These are phyloP conservation scores for Epinephelus awoara DNA, from an alignment of 2,797 vertebrate species.

Conservation along the genomic window DNA sequence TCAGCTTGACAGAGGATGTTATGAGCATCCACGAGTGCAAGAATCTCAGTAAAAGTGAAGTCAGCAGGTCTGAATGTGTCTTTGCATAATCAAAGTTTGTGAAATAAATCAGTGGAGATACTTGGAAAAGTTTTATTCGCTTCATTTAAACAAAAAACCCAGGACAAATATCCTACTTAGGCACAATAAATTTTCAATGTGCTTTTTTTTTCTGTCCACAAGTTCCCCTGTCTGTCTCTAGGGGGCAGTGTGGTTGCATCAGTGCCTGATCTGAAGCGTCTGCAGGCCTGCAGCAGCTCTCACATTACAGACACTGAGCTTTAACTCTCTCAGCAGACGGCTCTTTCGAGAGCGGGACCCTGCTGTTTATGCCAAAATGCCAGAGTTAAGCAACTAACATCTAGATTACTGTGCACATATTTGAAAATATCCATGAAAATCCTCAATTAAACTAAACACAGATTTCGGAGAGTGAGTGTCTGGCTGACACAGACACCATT, in stretches of 20 bases:
- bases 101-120: too few species aligned
- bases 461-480: conserved; percentile 39
- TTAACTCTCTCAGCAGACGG: conserved; percentile 44
- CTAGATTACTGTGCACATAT: conserved; percentile 49
- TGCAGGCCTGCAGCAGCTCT: conserved; percentile 46
- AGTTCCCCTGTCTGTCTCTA: conserved; percentile 44
- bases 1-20: conserved; percentile 56
- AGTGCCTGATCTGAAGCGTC: neutral
- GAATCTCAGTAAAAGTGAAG: conserved; percentile 10
- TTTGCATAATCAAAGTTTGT: conserved; percentile 14
- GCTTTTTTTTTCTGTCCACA: neutral
- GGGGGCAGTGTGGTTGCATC: conserved; percentile 77
- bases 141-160: too few species aligned
- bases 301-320: conserved; percentile 54
- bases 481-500: conserved; percentile 38
- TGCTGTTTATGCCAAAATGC: conserved; percentile 70
- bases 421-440: conserved; percentile 57
- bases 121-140: neutral
- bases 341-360: conserved; percentile 40
- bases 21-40: conserved; percentile 25
- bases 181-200: neutral
- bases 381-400: conserved; percentile 55
- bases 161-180: neutral
- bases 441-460: conserved; percentile 47
- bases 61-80: conserved; percentile 1